A percentile compares a stretch with the other conserved stretches of the same genome.
Evolutionary conservation across 1,140 invertebrate species (phyloP).

Genomic region (Vanessa atalanta): DNA sequence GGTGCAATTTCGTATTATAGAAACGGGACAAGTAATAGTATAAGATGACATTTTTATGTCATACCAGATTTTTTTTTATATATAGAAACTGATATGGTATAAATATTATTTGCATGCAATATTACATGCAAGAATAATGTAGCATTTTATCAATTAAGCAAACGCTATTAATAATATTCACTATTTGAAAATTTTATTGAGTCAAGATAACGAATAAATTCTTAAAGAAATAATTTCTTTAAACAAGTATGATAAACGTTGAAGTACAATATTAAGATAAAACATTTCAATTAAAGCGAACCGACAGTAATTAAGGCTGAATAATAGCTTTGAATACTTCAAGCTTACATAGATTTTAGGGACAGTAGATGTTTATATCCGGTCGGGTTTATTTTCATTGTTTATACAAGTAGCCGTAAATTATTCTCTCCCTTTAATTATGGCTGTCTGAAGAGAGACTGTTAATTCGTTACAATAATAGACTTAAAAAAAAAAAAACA

Average conservation of each 20-base stretch:
- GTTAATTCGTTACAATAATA: slow-evolving; percentile 35
- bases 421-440: slow-evolving; percentile 71
- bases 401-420: slow-evolving; percentile 62
- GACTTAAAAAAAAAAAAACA: neutral
- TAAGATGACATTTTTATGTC: no score
- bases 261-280: neutral
- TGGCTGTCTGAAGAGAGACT: slow-evolving; percentile 51
- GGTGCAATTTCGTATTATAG: no score
- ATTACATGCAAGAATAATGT: no score
- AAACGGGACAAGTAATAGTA: no score
- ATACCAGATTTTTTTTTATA: no score
- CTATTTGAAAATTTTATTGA: neutral
- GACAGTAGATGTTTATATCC: slow-evolving; percentile 57
- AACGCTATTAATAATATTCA: no score
- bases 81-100: no score
- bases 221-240: neutral
- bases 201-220: neutral
- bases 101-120: no score
- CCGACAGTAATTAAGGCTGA: neutral
- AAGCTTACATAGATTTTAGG: slow-evolving; percentile 11
- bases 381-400: slow-evolving; percentile 60
- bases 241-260: neutral
- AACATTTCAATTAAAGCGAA: neutral
- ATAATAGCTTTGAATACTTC: neutral
- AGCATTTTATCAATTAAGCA: no score